Evolutionary conservation across 2,113 vertebrate species (phyloP), one percentile per base, ranked within the genome.

Genomic region (Neotoma lepida): DNA sequence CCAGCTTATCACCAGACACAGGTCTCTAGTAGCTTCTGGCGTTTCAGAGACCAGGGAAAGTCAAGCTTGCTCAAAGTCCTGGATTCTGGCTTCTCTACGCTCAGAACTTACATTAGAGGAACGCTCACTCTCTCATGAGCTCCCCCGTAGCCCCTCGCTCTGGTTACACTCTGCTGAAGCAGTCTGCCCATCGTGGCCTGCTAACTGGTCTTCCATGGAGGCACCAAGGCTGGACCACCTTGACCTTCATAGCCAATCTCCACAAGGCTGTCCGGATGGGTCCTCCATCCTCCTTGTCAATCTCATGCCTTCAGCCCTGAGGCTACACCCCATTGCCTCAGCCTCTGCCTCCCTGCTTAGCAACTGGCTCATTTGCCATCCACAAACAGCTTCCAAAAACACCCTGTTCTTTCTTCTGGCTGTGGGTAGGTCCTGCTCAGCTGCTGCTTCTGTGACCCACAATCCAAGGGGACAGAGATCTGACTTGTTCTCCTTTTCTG

Each of bases 31-130:
- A 7, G 15, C 41, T 91, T 88, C 70, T 76, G 54, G 41, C 1
- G 5, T 20, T n/a, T 86, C 39, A 30, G 92, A 58, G 49, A 81
- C 49, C 14, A 13, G 63, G 20, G 28, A 35, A 90, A 41, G 28
- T 33, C 76, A 56, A 6, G 6, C 61, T 74, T 84, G 26, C 78
- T 4, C 17, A 33, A 93, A 76, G n/a, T 44, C 20, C 58, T 76
- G 2, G 13, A 46, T 56, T 93, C 13, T 61, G 63, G 14, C 44
- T 64, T 66, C 77, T 90, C 86, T 93, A 73, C 73, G 68, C 87
- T 90, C 89, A 63, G 82, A 95, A 22, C 78, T 92, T 78, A 46
- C 6, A 9, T 88, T 87, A 28, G 89, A 46, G 92, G 66, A 46
- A 26, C 26, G 9, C 1, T 71, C n/a, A 4, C 81, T 80, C 30